Conservation (phyloP, 2,113 vertebrate species). For the Martes martes region DNA sequence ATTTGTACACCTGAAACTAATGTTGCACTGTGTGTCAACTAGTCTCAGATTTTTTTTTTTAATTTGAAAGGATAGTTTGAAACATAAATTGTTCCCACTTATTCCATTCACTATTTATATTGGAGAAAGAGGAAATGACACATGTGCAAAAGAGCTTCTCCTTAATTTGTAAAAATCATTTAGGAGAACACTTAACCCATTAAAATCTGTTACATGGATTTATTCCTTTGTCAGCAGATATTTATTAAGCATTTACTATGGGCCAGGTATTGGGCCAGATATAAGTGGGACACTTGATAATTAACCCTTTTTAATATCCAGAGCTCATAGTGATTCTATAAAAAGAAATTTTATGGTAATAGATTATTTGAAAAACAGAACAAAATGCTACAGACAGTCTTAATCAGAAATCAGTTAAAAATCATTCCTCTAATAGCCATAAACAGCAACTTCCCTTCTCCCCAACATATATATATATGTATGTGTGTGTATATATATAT, state of each 20-base stretch:
- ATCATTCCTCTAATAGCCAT: not conserved
- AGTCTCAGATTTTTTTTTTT: not conserved
- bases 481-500: too few relatives aligned
- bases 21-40: not conserved
- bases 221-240: not conserved
- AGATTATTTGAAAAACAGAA: not conserved
- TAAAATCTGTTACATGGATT: not conserved
- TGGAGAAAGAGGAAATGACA: not conserved
- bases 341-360: not conserved
- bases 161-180: not conserved
- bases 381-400: not conserved
- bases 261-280: too few relatives aligned
- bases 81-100: not conserved
- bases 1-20: not conserved
- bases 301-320: not conserved
- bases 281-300: not conserved
- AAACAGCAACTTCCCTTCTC: not conserved
- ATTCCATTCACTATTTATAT: not conserved
- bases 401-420: not conserved
- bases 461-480: too few relatives aligned
- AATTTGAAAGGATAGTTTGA: not conserved
- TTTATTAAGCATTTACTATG: not conserved
- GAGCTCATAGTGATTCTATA: not conserved
- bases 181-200: not conserved
- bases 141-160: not conserved